Percentiles rank a stretch among this genome's conserved stretches.
phyloP scores from a whole-genome alignment of 1,140 invertebrate species.

The Spodoptera litura region DNA sequence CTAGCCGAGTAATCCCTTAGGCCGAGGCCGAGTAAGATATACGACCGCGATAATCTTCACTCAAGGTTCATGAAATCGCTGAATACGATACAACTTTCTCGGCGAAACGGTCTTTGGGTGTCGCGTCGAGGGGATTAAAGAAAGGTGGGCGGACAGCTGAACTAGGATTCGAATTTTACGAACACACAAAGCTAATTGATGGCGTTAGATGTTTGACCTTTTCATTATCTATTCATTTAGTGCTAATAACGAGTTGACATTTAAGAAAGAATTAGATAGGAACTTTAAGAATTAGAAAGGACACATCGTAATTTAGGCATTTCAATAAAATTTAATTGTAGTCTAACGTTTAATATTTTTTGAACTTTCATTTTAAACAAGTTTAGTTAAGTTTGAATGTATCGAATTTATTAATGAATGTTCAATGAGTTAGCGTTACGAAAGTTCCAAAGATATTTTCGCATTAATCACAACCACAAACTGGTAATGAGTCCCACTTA shows the following conservation, averaged over 20 bases:
- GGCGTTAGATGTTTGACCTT: neutral
- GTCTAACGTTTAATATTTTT: neutral
- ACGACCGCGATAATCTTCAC: conserved; percentile 55
- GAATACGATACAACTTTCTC: conserved; percentile 51
- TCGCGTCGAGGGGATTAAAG: conserved; percentile 38
- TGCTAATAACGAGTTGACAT: neutral
- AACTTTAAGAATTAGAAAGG: too few species aligned
- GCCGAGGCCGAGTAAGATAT: conserved; percentile 52
- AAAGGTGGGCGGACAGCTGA: conserved; percentile 12
- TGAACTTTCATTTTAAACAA: neutral
- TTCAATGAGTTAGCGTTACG: too few species aligned
- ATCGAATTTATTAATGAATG: too few species aligned
- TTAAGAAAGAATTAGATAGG: too few species aligned
- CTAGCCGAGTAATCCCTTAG: conserved; percentile 49
- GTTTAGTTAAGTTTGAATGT: too few species aligned
- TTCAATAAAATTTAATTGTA: too few species aligned
- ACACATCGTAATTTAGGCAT: too few species aligned
- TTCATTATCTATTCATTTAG: neutral
- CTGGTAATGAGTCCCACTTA: too few species aligned
- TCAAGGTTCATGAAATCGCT: conserved; percentile 52
- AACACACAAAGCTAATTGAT: conserved; percentile 20
- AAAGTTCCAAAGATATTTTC: too few species aligned
- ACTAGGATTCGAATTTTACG: conserved; percentile 5
- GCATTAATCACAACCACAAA: too few species aligned
- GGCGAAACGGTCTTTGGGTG: conserved; percentile 33